Evolutionary conservation across 2,888 invertebrate species (phyloP), one percentile per base, ranked within the genome.

Genomic region (Trissolcus brochymenae): DNA sequence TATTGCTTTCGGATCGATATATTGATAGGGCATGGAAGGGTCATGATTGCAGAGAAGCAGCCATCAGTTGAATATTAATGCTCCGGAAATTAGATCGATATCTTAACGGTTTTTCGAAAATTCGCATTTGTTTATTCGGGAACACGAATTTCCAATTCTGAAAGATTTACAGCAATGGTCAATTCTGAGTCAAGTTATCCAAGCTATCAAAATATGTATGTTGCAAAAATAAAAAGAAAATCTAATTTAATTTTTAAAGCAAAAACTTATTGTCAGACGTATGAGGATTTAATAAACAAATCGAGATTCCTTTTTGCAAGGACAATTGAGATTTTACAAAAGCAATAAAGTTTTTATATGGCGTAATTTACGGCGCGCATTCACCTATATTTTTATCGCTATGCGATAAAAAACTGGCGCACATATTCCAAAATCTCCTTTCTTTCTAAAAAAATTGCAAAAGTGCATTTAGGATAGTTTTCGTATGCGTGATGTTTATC

Each of bases 11-110:
- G 54, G 49, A 68, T 74, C 67, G 68, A 74, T 74, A 68, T 46
- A 51, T 56, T 68, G 51, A 21, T 3, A 6, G 17, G 29, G 2
- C 16, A 51, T 4, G 17, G 40, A 16, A 17, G 17, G 55, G 54
- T 19, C 19, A 57, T 49, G 65, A 70, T 70, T 65, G 65, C 43
- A 60, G 25, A 57, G 57, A 51, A 54, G 60, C 65, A 56, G 40
- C 60, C 70, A 65, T 65, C 29, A 65, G 50, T 21, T 76, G 75
- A 76, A 70, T 76, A 76, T 70, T 76, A 76, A 76, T 70, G 59
- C 43, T 13, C 43, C 35, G 40, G 65, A 70, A 74, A 70, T 70
- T 65, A 65, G 70, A 76, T 70, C 75, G 57, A 67, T 62, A 74
- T 67, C 55, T 54, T 61, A 67, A 65, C 40, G 53, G 74, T 46